Evolutionary conservation across 2,888 invertebrate species (phyloP).

Genomic region (Oligia latruncula): DNA sequence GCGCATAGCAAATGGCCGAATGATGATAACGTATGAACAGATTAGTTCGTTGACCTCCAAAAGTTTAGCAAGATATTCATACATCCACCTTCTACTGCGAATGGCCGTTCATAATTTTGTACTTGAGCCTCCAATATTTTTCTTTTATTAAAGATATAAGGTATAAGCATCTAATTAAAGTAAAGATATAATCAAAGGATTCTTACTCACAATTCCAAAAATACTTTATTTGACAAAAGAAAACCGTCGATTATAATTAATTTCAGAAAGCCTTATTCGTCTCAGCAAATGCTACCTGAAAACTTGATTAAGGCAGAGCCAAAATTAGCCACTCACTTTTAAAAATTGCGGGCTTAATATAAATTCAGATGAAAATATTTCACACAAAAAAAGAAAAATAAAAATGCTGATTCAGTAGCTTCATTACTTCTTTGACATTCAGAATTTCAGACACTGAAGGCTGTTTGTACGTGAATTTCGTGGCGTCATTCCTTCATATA

Average conservation of each 20-base stretch:
- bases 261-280: slow-evolving; percentile 10
- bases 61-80: slow-evolving; percentile 43
- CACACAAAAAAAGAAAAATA: slow-evolving; percentile 33
- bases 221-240: not conserved
- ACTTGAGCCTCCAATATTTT: not conserved
- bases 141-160: not conserved
- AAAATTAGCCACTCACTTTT: slow-evolving; percentile 27
- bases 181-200: slow-evolving; percentile 1
- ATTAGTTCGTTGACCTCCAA: slow-evolving; percentile 53
- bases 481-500: slow-evolving; percentile 33
- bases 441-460: slow-evolving; percentile 26
- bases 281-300: slow-evolving; percentile 17
- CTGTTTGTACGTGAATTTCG: slow-evolving; percentile 28
- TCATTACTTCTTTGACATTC: slow-evolving; percentile 53
- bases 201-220: not conserved
- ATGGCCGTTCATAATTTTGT: not conserved
- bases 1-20: slow-evolving; percentile 75
- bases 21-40: slow-evolving; percentile 77
- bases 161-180: not conserved
- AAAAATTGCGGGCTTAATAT: slow-evolving; percentile 21
- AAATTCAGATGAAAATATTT: slow-evolving; percentile 32
- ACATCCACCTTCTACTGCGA: too few relatives aligned
- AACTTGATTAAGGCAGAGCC: slow-evolving; percentile 22
- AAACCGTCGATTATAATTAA: slow-evolving; percentile 2
- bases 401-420: slow-evolving; percentile 47